Evolutionary conservation across 2,113 vertebrate genomes (phyloP).

Genomic region (Labeo rohita): DNA sequence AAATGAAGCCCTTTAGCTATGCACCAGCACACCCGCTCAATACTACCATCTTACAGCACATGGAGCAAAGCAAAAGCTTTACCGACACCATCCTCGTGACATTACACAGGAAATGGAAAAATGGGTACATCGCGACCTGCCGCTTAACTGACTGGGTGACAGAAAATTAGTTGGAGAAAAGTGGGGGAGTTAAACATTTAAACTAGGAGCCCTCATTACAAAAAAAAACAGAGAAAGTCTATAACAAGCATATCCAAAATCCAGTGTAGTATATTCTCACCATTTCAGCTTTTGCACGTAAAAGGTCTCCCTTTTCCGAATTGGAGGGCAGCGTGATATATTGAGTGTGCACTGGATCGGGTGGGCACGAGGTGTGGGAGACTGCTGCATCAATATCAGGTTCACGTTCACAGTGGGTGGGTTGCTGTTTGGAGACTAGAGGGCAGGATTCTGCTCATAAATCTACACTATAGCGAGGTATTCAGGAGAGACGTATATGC

Average conservation of each 20-base stretch:
- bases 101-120: conserved; percentile 51
- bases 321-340: conserved; percentile 17
- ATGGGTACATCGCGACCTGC: conserved; percentile 4
- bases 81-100: conserved; percentile 35
- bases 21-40: conserved; percentile 53
- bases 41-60: conserved; percentile 46
- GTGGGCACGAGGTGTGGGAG: conserved; percentile 29
- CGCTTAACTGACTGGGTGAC: not conserved
- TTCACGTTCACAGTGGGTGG: conserved; percentile 43
- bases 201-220: not conserved
- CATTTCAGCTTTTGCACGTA: not conserved
- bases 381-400: conserved; percentile 47
- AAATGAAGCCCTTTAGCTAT: conserved; percentile 52
- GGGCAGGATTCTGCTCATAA: conserved; percentile 34
- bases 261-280: not conserved
- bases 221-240: not conserved
- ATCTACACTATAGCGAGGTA: conserved; percentile 25
- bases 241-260: not conserved
- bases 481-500: not conserved
- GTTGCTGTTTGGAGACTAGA: conserved; percentile 28
- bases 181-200: not conserved
- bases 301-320: not conserved
- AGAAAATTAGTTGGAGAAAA: not conserved
- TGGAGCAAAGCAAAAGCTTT: conserved; percentile 9
- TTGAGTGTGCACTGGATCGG: not conserved